Conservation (phyloP, 2,888 invertebrate genomes). For the Bombylius discolor region DNA sequence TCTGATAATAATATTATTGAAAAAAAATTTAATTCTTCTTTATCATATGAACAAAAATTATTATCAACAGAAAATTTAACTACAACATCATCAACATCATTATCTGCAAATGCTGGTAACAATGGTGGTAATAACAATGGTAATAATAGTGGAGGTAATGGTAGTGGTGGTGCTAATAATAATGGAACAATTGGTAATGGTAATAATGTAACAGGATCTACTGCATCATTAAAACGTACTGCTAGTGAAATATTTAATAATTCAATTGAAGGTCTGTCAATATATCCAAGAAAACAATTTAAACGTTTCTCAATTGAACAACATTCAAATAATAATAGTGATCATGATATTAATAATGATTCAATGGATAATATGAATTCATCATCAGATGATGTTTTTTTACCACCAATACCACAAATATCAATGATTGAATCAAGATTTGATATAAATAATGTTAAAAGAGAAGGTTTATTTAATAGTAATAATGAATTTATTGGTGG, state of each 20-base stretch:
- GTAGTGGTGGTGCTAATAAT: slow-evolving; percentile 11
- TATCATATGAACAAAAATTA: background rate
- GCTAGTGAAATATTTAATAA: slow-evolving; percentile 14
- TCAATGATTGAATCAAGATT: slow-evolving; percentile 33
- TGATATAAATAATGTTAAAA: slow-evolving; percentile 30
- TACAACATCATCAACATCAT: background rate
- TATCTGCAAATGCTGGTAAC: background rate
- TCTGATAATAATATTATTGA: slow-evolving; percentile 12
- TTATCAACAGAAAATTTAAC: background rate
- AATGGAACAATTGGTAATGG: slow-evolving; percentile 5
- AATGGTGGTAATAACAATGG: too few species aligned
- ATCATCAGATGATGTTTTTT: slow-evolving; percentile 30
- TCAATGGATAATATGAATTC: slow-evolving; percentile 30
- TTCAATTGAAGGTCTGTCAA: slow-evolving; percentile 29
- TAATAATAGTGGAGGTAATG: background rate
- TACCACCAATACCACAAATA: slow-evolving; percentile 33
- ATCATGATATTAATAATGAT: slow-evolving; percentile 22
- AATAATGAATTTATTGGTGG: background rate
- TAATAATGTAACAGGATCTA: slow-evolving; percentile 9
- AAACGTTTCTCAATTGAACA: slow-evolving; percentile 23
- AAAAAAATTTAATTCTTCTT: slow-evolving; percentile 10
- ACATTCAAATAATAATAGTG: slow-evolving; percentile 17
- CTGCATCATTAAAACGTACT: slow-evolving; percentile 9
- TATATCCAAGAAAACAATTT: slow-evolving; percentile 30
- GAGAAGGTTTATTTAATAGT: slow-evolving; percentile 19